phyloP scores from a whole-genome alignment of 2,113 vertebrate species.

The Colossoma macropomum region DNA sequence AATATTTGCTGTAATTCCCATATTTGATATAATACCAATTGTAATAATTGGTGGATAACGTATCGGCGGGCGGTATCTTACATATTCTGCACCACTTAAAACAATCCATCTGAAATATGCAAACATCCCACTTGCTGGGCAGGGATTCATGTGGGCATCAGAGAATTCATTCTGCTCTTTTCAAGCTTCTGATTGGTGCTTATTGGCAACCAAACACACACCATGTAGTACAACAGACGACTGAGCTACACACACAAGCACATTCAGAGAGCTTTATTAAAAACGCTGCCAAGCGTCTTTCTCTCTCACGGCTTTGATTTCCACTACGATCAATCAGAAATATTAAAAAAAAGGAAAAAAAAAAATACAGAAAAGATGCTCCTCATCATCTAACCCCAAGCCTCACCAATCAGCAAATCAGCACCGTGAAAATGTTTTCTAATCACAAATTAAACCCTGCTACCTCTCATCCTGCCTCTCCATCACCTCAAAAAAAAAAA shows the following conservation, averaged over 20 bases:
- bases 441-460: slow-evolving; percentile 15
- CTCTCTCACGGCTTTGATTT: not conserved
- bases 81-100: no score
- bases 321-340: not conserved
- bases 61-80: no score
- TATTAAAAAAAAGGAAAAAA: not conserved
- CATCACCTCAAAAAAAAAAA: not conserved
- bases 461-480: not conserved
- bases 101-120: slow-evolving; percentile 70
- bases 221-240: slow-evolving; percentile 4
- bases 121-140: slow-evolving; percentile 57
- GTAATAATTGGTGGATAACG: no score
- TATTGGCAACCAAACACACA: slow-evolving; percentile 38
- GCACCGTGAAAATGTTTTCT: not conserved
- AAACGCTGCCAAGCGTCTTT: not conserved
- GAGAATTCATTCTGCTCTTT: not conserved
- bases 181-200: not conserved
- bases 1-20: no score
- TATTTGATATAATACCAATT: no score
- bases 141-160: slow-evolving; percentile 51
- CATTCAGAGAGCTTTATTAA: slow-evolving; percentile 6
- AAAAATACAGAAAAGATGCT: not conserved
- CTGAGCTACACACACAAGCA: not conserved
- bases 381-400: slow-evolving; percentile 1
- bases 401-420: not conserved